These are phyloP conservation scores for Nicator chloris DNA, from an alignment of 2,113 vertebrate species.

Conservation along the genomic window DNA sequence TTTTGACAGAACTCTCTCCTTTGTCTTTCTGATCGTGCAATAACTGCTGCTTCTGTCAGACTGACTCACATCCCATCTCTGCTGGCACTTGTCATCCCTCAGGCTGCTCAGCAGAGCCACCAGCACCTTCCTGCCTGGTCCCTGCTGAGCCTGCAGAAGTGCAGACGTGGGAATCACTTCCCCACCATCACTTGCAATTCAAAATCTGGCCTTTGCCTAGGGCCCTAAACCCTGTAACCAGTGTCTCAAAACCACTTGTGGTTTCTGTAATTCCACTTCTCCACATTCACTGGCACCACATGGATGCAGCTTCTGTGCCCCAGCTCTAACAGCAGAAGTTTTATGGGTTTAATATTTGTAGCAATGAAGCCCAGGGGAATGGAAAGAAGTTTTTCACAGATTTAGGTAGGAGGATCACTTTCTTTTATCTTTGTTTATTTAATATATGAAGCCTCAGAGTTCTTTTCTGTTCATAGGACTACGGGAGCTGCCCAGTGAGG, in stretches of 20 bases:
- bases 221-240: background rate
- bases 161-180: background rate
- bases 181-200: background rate
- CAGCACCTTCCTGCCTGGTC: background rate
- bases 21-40: background rate
- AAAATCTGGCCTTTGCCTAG: background rate
- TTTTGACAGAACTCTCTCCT: background rate
- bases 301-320: background rate
- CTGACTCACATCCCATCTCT: background rate
- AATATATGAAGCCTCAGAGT: background rate
- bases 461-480: background rate
- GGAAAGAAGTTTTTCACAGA: background rate
- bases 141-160: background rate
- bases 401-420: background rate
- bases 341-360: constrained; percentile 33
- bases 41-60: background rate
- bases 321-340: background rate
- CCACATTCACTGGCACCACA: rapidly evolving
- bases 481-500: background rate
- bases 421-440: background rate
- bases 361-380: background rate
- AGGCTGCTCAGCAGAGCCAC: background rate
- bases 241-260: background rate
- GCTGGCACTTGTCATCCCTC: background rate
- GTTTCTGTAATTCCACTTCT: background rate